phyloP scores from a whole-genome alignment of 2,797 vertebrate species.

The Amblyopsis hoosieri region DNA sequence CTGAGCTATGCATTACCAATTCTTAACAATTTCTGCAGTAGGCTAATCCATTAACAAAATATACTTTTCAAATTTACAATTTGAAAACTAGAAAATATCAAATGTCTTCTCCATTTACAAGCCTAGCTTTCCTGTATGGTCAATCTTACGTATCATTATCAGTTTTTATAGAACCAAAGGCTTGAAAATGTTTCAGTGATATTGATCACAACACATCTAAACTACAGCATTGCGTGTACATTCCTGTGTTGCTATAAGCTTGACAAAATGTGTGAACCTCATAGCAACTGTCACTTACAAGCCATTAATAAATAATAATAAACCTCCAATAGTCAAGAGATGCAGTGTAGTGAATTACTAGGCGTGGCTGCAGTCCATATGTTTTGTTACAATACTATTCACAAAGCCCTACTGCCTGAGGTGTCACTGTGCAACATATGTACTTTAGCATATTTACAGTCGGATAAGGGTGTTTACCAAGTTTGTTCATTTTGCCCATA shows the following conservation, averaged over 20 bases:
- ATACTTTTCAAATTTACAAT: slow-evolving; percentile 40
- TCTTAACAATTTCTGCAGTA: slow-evolving; percentile 49
- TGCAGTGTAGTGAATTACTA: slow-evolving; percentile 15
- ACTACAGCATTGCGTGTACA: too few species aligned
- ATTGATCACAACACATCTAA: slow-evolving; percentile 35
- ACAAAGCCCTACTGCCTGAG: slow-evolving; percentile 31
- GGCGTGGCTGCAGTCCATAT: slow-evolving; percentile 17
- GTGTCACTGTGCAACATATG: slow-evolving; percentile 22
- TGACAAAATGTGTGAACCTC: slow-evolving; percentile 61
- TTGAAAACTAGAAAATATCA: slow-evolving; percentile 36
- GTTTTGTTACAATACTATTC: slow-evolving; percentile 14
- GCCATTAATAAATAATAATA: background rate
- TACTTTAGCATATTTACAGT: slow-evolving; percentile 25
- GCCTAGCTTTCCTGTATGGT: background rate
- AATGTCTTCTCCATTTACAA: slow-evolving; percentile 47
- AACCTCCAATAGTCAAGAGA: slow-evolving; percentile 22
- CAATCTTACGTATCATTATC: slow-evolving; percentile 31
- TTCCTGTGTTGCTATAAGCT: slow-evolving; percentile 51
- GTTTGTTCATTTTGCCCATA: slow-evolving; percentile 46
- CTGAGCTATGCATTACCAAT: slow-evolving; percentile 69
- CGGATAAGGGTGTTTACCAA: slow-evolving; percentile 21
- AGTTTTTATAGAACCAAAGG: slow-evolving; percentile 76
- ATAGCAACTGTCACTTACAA: slow-evolving; percentile 35
- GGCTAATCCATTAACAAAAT: slow-evolving; percentile 52
- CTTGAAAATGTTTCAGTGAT: slow-evolving; percentile 74